Conservation (phyloP, 2,113 vertebrate species). For the Ellobius talpinus region DNA sequence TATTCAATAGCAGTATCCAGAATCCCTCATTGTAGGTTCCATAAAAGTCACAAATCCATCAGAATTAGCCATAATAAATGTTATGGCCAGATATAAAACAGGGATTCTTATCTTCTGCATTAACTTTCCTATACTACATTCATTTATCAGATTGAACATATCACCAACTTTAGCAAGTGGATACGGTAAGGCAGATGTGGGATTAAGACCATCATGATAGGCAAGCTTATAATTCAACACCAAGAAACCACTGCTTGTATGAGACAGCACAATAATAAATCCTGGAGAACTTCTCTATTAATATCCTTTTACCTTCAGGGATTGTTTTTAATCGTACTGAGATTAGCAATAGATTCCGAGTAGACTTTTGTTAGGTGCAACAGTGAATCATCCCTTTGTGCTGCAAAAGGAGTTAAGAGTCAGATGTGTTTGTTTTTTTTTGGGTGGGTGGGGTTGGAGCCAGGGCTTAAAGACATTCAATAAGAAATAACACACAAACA, state of each 20-base stretch:
- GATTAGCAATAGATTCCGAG: slow-evolving; percentile 81
- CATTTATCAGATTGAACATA: slow-evolving; percentile 58
- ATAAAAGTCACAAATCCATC: slow-evolving; percentile 18
- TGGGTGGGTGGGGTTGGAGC: background rate
- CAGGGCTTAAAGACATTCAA: background rate
- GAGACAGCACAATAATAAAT: slow-evolving; percentile 78
- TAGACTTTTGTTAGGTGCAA: slow-evolving; percentile 68
- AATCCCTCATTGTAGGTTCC: background rate
- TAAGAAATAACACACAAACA: background rate
- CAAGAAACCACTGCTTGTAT: background rate
- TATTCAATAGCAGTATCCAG: slow-evolving; percentile 18
- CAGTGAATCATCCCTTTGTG: background rate
- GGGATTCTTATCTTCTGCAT: slow-evolving; percentile 36
- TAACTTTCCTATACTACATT: slow-evolving; percentile 20
- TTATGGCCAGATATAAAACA: slow-evolving; percentile 30
- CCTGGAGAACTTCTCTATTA: slow-evolving; percentile 69
- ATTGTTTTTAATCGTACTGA: slow-evolving; percentile 81
- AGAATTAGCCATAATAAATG: background rate
- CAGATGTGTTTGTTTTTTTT: background rate
- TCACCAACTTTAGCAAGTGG: slow-evolving; percentile 53
- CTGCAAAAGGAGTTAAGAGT: background rate
- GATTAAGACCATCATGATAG: slow-evolving; percentile 58
- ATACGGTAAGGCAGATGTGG: background rate
- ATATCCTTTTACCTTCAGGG: slow-evolving; percentile 61
- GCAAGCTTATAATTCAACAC: slow-evolving; percentile 31